These are phyloP conservation scores for Tympanuchus pallidicinctus DNA, from an alignment of 2,113 vertebrate species.

Conservation along the genomic window DNA sequence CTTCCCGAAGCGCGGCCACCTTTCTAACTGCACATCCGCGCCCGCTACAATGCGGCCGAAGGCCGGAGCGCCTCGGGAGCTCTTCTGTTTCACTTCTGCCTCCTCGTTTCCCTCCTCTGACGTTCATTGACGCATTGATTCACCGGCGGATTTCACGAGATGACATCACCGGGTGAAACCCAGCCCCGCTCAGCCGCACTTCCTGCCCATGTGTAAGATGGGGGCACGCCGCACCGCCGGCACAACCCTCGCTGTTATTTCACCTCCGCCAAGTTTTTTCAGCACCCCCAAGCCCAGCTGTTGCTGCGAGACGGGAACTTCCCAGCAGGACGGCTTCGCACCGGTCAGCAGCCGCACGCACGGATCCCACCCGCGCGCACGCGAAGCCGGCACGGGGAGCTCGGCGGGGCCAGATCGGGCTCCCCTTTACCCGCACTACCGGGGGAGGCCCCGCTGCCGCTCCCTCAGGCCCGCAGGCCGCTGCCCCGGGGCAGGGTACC, in stretches of 20 bases:
- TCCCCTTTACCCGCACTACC: too few species aligned
- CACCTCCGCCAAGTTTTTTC: not conserved
- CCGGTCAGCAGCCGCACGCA: not conserved
- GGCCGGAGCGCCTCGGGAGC: accelerated
- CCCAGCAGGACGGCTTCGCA: not conserved
- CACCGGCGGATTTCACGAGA: not conserved
- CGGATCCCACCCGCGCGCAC: not conserved
- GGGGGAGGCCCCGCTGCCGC: too few species aligned
- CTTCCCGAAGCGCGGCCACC: not conserved
- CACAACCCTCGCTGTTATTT: too few species aligned
- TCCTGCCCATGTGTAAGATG: constrained; percentile 34
- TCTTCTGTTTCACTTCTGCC: not conserved
- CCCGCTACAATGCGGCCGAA: accelerated
- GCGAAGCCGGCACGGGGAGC: not conserved
- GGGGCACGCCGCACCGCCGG: not conserved
- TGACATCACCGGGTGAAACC: constrained; percentile 37
- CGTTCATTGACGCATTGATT: not conserved
- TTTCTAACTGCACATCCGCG: not conserved
- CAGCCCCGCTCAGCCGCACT: not conserved
- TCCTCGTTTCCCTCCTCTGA: not conserved
- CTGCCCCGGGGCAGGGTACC: too few species aligned
- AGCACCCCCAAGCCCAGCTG: not conserved
- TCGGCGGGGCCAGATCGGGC: too few species aligned
- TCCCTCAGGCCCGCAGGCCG: too few species aligned
- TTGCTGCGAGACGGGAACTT: not conserved